phyloP scores from a whole-genome alignment of 2,888 invertebrate species.

The Drosophila demipolita region DNA sequence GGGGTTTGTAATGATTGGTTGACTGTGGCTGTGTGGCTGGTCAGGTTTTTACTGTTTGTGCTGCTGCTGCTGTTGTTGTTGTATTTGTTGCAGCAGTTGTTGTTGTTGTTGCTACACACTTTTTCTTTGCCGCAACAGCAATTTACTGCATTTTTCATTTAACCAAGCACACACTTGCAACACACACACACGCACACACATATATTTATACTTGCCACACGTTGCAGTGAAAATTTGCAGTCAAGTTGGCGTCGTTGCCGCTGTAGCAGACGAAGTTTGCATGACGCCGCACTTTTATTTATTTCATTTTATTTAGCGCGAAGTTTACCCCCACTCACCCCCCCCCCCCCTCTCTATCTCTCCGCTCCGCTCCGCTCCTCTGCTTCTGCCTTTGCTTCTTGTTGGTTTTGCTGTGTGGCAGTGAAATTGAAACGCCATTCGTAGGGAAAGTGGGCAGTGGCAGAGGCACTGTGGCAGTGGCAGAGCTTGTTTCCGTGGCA shows the following conservation, averaged over 20 bases:
- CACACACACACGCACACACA: slow-evolving; percentile 11
- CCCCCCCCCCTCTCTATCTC: background rate
- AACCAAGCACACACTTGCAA: slow-evolving; percentile 36
- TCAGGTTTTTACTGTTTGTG: slow-evolving; percentile 61
- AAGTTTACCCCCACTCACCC: background rate
- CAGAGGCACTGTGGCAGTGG: slow-evolving; percentile 34
- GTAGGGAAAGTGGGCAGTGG: slow-evolving; percentile 59
- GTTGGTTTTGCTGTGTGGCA: slow-evolving; percentile 42
- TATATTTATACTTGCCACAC: slow-evolving; percentile 33
- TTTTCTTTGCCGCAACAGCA: slow-evolving; percentile 69
- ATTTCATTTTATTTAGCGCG: slow-evolving; percentile 68
- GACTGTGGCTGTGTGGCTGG: slow-evolving; percentile 42
- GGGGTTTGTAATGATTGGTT: slow-evolving; percentile 15
- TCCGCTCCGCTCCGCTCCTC: background rate
- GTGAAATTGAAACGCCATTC: slow-evolving; percentile 56
- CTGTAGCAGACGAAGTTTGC: slow-evolving; percentile 76
- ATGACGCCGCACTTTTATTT: slow-evolving; percentile 65
- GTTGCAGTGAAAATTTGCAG: slow-evolving; percentile 77
- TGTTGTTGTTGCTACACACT: slow-evolving; percentile 47
- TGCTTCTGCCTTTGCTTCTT: background rate
- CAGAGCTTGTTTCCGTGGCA: slow-evolving; percentile 3
- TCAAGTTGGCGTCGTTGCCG: slow-evolving; percentile 75
- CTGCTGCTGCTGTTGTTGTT: slow-evolving; percentile 28
- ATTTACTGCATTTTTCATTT: slow-evolving; percentile 69
- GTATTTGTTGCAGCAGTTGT: slow-evolving; percentile 59